phyloP scores from a whole-genome alignment of 2,113 vertebrate genomes.

The Acanthisitta chloris region DNA sequence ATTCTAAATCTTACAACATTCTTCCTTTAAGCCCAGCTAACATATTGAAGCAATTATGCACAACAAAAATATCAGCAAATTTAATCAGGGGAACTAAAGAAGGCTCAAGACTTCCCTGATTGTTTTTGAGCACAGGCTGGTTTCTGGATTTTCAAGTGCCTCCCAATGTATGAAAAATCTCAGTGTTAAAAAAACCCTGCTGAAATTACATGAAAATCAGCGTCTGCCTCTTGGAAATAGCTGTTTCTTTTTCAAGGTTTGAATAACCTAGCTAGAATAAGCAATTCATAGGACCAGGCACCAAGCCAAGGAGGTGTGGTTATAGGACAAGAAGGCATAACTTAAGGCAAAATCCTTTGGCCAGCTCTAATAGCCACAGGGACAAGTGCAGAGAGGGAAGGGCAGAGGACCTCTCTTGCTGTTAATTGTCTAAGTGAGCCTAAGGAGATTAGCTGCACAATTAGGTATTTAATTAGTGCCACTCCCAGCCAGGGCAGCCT shows the following conservation, averaged over 20 bases:
- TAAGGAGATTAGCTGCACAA: slow-evolving; percentile 32
- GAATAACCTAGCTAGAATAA: background rate
- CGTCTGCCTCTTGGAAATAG: background rate
- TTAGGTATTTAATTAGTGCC: background rate
- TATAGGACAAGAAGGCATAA: background rate
- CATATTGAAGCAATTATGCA: background rate
- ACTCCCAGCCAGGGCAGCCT: background rate
- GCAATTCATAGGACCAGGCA: background rate
- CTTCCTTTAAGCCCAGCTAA: background rate
- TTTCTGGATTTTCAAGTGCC: background rate
- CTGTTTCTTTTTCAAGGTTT: background rate
- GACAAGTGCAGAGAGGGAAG: background rate
- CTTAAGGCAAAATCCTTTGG: background rate
- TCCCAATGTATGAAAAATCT: background rate
- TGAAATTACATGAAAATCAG: background rate
- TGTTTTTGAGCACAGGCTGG: background rate
- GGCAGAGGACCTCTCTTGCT: background rate
- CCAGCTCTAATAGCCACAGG: background rate
- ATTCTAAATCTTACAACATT: background rate
- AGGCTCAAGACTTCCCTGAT: background rate
- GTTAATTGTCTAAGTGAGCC: slow-evolving; percentile 28
- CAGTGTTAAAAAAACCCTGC: background rate
- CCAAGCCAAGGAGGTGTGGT: background rate
- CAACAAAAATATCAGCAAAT: slow-evolving; percentile 3
- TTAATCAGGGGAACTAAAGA: background rate